Percentiles rank a stretch among this genome's conserved stretches.
Evolutionary conservation across 2,113 vertebrate genomes (phyloP).

Genomic region (Psammodynastes pulverulentus): DNA sequence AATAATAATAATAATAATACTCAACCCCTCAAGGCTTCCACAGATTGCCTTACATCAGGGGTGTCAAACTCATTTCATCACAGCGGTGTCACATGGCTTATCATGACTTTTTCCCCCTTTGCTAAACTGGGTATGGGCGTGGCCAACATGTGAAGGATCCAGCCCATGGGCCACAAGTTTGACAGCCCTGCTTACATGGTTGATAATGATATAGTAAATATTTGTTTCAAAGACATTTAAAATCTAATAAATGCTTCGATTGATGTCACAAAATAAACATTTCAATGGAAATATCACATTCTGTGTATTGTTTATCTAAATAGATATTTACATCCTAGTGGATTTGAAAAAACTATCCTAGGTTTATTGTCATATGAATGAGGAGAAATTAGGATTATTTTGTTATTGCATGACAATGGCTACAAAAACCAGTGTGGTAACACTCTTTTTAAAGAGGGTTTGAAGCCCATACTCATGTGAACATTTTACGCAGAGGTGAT

Average conservation of each 20-base stretch:
- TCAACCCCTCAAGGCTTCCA: neutral
- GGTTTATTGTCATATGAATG: neutral
- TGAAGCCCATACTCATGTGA: neutral
- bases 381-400: neutral
- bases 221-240: neutral
- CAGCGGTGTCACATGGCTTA: no score
- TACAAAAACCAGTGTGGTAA: neutral
- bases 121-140: no score
- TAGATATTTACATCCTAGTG: neutral
- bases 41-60: neutral
- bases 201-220: neutral
- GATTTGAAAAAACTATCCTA: neutral
- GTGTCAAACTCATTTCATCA: no score
- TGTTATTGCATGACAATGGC: neutral
- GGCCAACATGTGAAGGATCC: no score
- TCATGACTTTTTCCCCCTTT: no score
- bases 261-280: neutral
- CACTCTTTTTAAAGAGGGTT: neutral
- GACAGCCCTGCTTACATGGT: neutral
- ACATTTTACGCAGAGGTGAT: no score
- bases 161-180: no score
- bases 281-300: neutral
- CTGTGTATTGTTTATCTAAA: slow-evolving; percentile 25
- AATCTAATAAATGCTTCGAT: slow-evolving; percentile 7
- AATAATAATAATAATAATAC: no score